Conservation (phyloP, 2,888 invertebrate species). For the Conistra vaccinii region DNA sequence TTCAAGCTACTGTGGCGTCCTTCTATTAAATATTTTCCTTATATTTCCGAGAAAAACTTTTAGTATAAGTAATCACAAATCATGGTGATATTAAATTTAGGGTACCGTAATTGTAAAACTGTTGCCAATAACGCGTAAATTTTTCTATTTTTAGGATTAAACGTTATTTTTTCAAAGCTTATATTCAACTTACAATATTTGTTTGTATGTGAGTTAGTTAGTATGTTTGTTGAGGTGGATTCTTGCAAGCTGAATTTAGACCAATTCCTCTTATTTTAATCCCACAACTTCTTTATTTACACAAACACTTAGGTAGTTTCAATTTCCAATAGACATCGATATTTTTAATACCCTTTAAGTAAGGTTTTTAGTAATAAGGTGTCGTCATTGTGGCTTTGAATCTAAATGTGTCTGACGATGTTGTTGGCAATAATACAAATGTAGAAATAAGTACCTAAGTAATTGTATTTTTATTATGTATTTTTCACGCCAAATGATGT, state of each 20-base stretch:
- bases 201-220: too few relatives aligned
- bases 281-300: background rate
- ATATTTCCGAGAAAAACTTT: constrained; percentile 52
- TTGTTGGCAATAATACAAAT: background rate
- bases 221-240: too few relatives aligned
- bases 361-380: background rate
- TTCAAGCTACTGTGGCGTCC: constrained; percentile 54
- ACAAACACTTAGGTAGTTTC: background rate
- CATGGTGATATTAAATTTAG: constrained; percentile 49
- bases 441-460: constrained; percentile 12
- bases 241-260: too few relatives aligned
- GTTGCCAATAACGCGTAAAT: constrained; percentile 5
- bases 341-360: background rate
- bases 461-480: constrained; percentile 10
- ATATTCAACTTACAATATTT: too few relatives aligned
- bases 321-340: background rate
- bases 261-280: too few relatives aligned
- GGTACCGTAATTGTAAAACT: constrained; percentile 29
- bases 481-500: constrained; percentile 29
- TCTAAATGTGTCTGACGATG: background rate
- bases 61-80: constrained; percentile 48
- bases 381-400: background rate
- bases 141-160: constrained; percentile 3
- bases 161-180: background rate
- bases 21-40: constrained; percentile 59